A percentile compares a stretch with the other conserved stretches of the same genome.
Evolutionary conservation across 2,888 invertebrate genomes (phyloP).

Genomic region (Sminthurinus aureus): DNA sequence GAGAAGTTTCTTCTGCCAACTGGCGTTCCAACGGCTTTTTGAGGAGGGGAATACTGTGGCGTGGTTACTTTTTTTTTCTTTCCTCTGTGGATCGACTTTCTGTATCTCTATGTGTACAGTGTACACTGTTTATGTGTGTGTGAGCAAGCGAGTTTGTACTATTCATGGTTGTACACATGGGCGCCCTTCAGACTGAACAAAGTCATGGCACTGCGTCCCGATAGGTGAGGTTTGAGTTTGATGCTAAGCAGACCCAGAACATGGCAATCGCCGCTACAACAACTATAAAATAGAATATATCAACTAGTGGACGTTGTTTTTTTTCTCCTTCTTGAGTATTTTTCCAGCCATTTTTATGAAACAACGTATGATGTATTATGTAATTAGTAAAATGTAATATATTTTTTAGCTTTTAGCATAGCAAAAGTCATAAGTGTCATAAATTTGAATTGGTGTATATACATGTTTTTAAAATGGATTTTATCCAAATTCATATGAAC

Average conservation of each 20-base stretch:
- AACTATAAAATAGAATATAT: too few species aligned
- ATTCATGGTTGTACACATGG: slow-evolving; percentile 54
- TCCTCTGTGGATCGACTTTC: slow-evolving; percentile 25
- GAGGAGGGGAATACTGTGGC: slow-evolving; percentile 34
- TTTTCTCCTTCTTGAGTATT: slow-evolving; percentile 11
- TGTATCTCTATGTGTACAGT: too few species aligned
- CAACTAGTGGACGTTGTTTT: slow-evolving; percentile 28
- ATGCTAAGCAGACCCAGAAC: slow-evolving; percentile 31
- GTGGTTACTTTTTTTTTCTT: slow-evolving; percentile 36
- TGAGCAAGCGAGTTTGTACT: too few species aligned
- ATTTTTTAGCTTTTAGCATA: too few species aligned
- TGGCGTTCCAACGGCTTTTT: slow-evolving; percentile 37
- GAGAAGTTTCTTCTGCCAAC: slow-evolving; percentile 37
- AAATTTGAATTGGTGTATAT: too few species aligned
- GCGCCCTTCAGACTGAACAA: slow-evolving; percentile 53
- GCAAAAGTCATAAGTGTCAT: too few species aligned
- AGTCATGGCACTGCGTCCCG: slow-evolving; percentile 46
- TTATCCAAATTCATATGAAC: too few species aligned
- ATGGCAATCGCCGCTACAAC: background rate
- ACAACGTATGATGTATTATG: too few species aligned
- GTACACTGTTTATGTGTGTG: too few species aligned
- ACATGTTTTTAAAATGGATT: too few species aligned
- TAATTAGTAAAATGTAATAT: too few species aligned
- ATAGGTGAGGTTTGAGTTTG: slow-evolving; percentile 40
- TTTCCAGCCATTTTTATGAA: too few species aligned